Conservation (phyloP, 2,888 invertebrate species). For the Coelinius sp. region DNA sequence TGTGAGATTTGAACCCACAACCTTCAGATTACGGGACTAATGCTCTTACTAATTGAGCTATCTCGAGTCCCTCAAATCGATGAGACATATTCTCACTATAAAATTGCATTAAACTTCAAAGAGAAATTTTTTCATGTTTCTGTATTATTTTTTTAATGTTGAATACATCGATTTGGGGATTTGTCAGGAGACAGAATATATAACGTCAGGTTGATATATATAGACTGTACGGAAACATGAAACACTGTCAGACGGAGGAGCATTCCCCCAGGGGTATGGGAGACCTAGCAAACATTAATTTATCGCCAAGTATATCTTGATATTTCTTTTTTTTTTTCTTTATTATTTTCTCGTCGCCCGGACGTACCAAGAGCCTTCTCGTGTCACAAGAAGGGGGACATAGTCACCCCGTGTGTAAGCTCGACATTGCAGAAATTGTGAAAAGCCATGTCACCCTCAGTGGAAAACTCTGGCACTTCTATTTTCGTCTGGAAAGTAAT, state of each 20-base stretch:
- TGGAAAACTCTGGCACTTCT: neutral
- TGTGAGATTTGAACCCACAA: no score
- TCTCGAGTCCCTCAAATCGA: no score
- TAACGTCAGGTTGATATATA: neutral
- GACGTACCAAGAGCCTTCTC: slow-evolving; percentile 23
- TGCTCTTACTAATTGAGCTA: no score
- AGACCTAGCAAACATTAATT: slow-evolving; percentile 14
- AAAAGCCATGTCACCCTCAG: slow-evolving; percentile 16
- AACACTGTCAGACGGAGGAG: neutral
- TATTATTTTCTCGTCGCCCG: slow-evolving; percentile 12
- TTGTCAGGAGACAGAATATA: neutral
- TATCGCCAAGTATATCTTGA: slow-evolving; percentile 9
- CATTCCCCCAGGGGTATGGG: neutral
- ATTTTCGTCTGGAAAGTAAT: neutral
- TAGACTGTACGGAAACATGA: neutral
- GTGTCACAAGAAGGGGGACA: slow-evolving; percentile 16
- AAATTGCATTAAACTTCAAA: neutral
- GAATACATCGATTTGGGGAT: neutral
- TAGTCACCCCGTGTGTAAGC: slow-evolving; percentile 3
- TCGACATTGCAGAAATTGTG: slow-evolving; percentile 17
- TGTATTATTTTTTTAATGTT: neutral
- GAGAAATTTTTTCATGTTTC: neutral
- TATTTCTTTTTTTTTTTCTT: neutral
- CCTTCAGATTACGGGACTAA: no score
- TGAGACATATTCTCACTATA: neutral